Percentiles rank a stretch among this genome's conserved stretches.
Evolutionary conservation across 2,888 invertebrate species (phyloP).

Genomic region (Ophraella communa): DNA sequence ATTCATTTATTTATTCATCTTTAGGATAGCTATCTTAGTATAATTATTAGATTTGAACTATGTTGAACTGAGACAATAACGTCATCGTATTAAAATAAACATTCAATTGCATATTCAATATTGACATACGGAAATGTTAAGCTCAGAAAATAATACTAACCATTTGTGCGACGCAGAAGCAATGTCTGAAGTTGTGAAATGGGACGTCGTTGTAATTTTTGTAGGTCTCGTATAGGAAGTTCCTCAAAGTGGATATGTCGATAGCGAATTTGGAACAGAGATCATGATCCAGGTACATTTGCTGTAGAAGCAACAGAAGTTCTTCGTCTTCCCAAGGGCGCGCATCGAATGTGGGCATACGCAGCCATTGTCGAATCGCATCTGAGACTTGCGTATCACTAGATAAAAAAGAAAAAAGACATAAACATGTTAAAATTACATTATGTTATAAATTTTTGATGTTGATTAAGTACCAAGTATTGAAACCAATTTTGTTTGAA

Average conservation of each 20-base stretch:
- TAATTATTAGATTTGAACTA: too few species aligned
- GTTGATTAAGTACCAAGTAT: too few species aligned
- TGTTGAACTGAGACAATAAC: too few species aligned
- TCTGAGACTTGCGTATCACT: slow-evolving; percentile 71
- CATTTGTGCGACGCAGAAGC: slow-evolving; percentile 89
- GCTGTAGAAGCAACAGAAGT: slow-evolving; percentile 76
- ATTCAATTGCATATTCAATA: too few species aligned
- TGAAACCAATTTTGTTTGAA: too few species aligned
- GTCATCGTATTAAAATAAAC: too few species aligned
- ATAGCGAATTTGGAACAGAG: slow-evolving; percentile 78
- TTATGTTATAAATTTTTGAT: too few species aligned
- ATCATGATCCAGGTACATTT: slow-evolving; percentile 82
- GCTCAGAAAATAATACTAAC: slow-evolving; percentile 61
- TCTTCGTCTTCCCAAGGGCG: slow-evolving; percentile 85
- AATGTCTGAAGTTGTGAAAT: slow-evolving; percentile 86
- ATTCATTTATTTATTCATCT: too few species aligned
- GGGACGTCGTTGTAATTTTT: slow-evolving; percentile 86
- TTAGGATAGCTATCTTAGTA: too few species aligned
- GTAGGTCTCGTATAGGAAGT: slow-evolving; percentile 78
- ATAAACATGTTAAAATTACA: slow-evolving; percentile 14
- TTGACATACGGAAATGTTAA: too few species aligned
- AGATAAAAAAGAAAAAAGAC: slow-evolving; percentile 46
- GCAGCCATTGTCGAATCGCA: slow-evolving; percentile 68
- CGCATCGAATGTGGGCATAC: slow-evolving; percentile 78
- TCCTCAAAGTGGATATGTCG: slow-evolving; percentile 71